Conservation (phyloP, 35 echinoderm and acorn worm genomes). For the Apostichopus japonicus region DNA sequence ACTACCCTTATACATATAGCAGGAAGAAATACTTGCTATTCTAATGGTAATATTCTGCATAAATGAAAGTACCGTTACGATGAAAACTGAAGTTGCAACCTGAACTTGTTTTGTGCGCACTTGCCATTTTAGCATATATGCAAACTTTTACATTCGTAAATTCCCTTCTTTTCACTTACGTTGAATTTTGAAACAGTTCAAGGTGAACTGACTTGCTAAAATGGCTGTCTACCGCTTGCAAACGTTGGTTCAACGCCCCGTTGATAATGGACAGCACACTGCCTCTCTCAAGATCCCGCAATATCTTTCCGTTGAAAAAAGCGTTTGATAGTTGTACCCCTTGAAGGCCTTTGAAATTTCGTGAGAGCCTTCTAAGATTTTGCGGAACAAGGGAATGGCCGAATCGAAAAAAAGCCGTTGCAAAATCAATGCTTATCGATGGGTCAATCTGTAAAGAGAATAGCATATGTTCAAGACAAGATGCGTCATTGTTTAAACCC, state of each 20-base stretch:
- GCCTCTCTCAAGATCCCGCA: slow-evolving; percentile 51
- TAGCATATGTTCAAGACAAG: no score
- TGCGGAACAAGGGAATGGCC: slow-evolving; percentile 71
- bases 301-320: slow-evolving; percentile 79
- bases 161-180: no score
- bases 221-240: slow-evolving; percentile 65
- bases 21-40: no score
- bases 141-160: no score
- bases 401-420: slow-evolving; percentile 68
- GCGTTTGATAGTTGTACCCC: background rate
- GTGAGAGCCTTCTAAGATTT: background rate
- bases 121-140: no score
- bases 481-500: no score
- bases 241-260: slow-evolving; percentile 41
- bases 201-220: background rate
- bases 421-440: slow-evolving; percentile 68
- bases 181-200: no score
- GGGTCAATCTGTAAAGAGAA: slow-evolving; percentile 60
- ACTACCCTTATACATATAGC: no score
- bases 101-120: no score
- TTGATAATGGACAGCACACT: slow-evolving; percentile 67
- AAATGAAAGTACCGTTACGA: no score
- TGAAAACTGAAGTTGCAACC: no score
- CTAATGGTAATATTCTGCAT: no score
- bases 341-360: background rate